Conservation (phyloP, 2,113 vertebrate species). For the Nothoprocta perdicaria region DNA sequence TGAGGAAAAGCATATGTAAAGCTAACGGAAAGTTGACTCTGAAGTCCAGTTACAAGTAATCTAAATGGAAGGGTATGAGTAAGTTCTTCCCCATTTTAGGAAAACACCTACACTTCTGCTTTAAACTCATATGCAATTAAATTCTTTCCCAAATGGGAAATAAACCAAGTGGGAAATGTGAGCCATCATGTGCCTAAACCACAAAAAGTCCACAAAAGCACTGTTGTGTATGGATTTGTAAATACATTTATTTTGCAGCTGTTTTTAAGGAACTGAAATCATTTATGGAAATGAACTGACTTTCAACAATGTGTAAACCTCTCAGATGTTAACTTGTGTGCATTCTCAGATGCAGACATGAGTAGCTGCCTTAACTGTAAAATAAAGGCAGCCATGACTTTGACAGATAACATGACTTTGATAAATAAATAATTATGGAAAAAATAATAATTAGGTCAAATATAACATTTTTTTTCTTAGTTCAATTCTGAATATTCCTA, state of each 20-base stretch:
- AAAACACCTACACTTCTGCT: neutral
- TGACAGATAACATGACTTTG: neutral
- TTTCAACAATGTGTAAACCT: neutral
- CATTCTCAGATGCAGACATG: neutral
- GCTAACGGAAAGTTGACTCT: neutral
- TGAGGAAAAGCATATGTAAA: neutral
- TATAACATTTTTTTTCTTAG: neutral
- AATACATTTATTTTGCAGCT: neutral
- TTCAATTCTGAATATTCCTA: neutral
- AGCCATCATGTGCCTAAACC: rapidly evolving
- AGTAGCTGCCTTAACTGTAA: neutral
- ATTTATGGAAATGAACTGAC: neutral
- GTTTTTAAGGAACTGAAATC: neutral
- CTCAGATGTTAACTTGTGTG: neutral
- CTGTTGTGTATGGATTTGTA: rapidly evolving
- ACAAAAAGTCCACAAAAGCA: too few species aligned
- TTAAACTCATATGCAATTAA: neutral
- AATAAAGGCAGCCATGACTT: neutral
- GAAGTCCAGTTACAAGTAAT: neutral
- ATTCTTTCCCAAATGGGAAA: neutral
- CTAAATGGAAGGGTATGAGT: neutral
- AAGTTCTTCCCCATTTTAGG: neutral
- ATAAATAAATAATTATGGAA: neutral
- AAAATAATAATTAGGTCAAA: neutral
- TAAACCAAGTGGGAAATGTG: neutral